Conservation (phyloP, 2,797 vertebrate species). For the Corythornis leucogaster region DNA sequence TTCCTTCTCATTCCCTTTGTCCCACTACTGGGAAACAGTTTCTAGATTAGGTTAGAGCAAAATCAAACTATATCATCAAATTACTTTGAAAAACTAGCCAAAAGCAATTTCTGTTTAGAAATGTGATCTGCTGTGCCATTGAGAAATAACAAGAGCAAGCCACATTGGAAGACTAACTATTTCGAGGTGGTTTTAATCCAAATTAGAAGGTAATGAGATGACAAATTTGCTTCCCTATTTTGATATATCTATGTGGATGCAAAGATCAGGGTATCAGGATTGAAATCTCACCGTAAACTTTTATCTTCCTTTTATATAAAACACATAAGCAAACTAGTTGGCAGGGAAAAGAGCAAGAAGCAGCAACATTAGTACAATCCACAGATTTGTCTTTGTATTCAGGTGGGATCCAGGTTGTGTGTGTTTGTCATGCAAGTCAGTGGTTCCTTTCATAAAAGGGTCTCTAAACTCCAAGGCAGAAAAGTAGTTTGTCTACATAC, state of each 20-base stretch:
- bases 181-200: not conserved
- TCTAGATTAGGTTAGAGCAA: constrained; percentile 19
- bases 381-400: not conserved
- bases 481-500: not conserved
- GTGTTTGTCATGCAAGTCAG: not conserved
- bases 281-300: not conserved
- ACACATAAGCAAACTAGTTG: not conserved
- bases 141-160: not conserved
- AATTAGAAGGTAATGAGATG: not conserved
- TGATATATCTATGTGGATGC: not conserved
- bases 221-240: not conserved
- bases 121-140: not conserved
- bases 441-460: not conserved
- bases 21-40: not conserved
- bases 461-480: not conserved
- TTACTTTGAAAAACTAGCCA: constrained; percentile 38
- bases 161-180: not conserved
- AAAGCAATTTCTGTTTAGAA: constrained; percentile 30
- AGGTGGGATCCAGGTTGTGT: not conserved
- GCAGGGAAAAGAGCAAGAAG: not conserved
- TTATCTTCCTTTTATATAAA: not conserved
- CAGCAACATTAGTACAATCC: not conserved
- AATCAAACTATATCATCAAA: constrained; percentile 46
- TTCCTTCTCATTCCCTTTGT: constrained; percentile 7
- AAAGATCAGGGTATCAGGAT: not conserved